A percentile compares a stretch with the other conserved stretches of the same genome.
These are phyloP conservation scores for Drosophila carrolli DNA, from an alignment of 1,140 invertebrate genomes.

Conservation along the genomic window DNA sequence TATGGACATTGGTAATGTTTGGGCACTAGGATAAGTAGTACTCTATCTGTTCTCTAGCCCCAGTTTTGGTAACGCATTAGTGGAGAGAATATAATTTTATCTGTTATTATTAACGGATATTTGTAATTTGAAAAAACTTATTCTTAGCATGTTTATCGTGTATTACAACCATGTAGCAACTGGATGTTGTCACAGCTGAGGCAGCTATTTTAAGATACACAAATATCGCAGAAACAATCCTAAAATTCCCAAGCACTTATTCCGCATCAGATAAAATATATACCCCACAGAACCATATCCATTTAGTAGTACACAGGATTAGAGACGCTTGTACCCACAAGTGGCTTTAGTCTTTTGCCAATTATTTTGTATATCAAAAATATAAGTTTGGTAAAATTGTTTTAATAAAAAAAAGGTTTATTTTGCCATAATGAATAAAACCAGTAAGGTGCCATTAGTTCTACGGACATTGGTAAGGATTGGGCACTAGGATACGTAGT, in stretches of 20 bases:
- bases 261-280: not conserved
- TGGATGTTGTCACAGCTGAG: not conserved
- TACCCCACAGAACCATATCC: not conserved
- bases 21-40: constrained; percentile 16
- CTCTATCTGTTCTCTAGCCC: too few relatives aligned
- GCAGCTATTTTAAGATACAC: too few relatives aligned
- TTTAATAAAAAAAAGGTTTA: constrained; percentile 47
- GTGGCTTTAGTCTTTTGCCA: constrained; percentile 1
- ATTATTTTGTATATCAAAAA: not conserved
- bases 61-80: not conserved
- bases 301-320: not conserved
- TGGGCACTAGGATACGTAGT: constrained; percentile 15
- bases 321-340: constrained; percentile 4
- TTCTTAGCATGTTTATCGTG: not conserved
- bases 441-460: constrained; percentile 47
- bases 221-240: too few relatives aligned
- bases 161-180: not conserved
- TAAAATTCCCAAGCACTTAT: constrained; percentile 4
- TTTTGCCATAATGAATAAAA: constrained; percentile 53
- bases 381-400: too few relatives aligned
- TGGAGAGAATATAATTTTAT: constrained; percentile 4
- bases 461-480: constrained; percentile 34
- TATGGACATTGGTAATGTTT: constrained; percentile 21
- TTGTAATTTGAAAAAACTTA: not conserved
- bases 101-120: constrained; percentile 24